Evolutionary conservation across 2,797 vertebrate genomes (phyloP).

Genomic region (Leptodactylus fallax): DNA sequence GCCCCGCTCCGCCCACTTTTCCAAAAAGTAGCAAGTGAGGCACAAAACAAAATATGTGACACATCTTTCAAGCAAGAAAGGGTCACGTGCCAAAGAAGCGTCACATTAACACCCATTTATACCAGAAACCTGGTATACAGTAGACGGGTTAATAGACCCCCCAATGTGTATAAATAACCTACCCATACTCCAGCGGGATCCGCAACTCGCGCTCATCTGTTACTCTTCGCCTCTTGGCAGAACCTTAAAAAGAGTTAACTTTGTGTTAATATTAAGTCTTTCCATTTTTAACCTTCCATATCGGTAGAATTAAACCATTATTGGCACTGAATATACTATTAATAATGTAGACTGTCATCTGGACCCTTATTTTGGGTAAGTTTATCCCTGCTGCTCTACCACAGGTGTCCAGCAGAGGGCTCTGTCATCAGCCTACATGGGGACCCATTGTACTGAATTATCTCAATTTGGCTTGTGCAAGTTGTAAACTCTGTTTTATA

Average conservation of each 20-base stretch:
- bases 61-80: too few species aligned
- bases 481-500: neutral
- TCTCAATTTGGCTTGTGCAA: neutral
- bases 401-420: neutral
- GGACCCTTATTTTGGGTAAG: neutral
- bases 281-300: neutral
- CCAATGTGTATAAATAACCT: constrained; percentile 65
- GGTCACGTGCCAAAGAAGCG: too few species aligned
- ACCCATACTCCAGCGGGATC: constrained; percentile 92
- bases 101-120: too few species aligned
- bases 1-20: too few species aligned
- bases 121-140: too few species aligned
- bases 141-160: too few species aligned
- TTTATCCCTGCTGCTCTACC: neutral
- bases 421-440: neutral
- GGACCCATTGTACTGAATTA: neutral
- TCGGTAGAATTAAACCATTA: neutral
- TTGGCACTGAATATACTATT: neutral
- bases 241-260: constrained; percentile 75
- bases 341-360: neutral
- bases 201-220: constrained; percentile 87
- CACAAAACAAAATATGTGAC: too few species aligned
- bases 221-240: constrained; percentile 86
- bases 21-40: too few species aligned
- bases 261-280: neutral